phyloP scores from a whole-genome alignment of 1,140 invertebrate species.

The Marisa cornuarietis region DNA sequence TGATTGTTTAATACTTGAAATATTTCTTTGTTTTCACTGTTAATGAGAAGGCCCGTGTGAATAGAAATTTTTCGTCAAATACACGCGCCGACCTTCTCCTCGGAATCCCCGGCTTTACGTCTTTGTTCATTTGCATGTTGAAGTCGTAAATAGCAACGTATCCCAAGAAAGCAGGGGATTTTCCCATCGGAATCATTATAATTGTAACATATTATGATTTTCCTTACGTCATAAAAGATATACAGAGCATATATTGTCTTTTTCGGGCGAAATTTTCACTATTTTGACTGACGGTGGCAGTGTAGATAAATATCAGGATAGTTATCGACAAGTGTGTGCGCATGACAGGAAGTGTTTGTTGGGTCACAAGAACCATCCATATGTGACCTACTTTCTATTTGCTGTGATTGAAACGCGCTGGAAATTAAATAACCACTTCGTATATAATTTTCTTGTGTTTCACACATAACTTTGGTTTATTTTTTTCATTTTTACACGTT shows the following conservation, averaged over 20 bases:
- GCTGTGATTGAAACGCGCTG: background rate
- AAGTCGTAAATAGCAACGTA: constrained; percentile 26
- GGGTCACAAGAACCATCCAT: constrained; percentile 27
- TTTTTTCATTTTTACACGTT: too few species aligned
- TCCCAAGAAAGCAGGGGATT: constrained; percentile 32
- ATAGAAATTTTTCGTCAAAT: background rate
- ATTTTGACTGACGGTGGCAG: constrained; percentile 22
- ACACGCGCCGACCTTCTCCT: constrained; percentile 6
- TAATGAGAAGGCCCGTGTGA: background rate
- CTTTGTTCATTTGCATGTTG: constrained; percentile 54
- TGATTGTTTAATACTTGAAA: background rate
- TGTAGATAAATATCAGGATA: constrained; percentile 46
- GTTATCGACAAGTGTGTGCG: constrained; percentile 42
- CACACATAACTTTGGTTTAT: background rate
- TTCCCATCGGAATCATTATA: constrained; percentile 25
- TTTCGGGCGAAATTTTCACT: constrained; percentile 20
- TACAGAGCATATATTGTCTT: constrained; percentile 6
- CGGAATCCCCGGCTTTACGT: constrained; percentile 29
- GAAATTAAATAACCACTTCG: background rate
- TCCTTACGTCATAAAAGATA: background rate
- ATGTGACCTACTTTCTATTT: constrained; percentile 11
- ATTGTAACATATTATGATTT: background rate
- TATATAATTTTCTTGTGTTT: background rate
- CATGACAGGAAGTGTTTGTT: constrained; percentile 36
- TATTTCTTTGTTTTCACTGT: background rate